Evolutionary conservation across 2,888 invertebrate genomes (phyloP).

Genomic region (Disparrhopalites patrizii): DNA sequence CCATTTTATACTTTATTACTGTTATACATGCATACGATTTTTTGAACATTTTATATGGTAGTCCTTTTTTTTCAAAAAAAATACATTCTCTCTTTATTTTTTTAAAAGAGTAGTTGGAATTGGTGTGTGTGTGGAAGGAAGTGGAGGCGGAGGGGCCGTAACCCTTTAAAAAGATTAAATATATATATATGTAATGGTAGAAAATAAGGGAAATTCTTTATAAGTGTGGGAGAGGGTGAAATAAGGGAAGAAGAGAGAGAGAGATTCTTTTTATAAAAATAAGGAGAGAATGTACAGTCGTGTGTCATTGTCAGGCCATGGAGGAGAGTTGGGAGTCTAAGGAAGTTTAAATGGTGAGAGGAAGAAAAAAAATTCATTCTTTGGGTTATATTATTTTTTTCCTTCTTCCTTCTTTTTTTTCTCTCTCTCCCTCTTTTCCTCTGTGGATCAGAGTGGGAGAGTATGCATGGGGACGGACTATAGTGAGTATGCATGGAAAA

Average conservation of each 20-base stretch:
- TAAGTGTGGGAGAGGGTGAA: not conserved
- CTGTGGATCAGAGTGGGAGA: too few relatives aligned
- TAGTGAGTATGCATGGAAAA: too few relatives aligned
- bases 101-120: not conserved
- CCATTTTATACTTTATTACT: too few relatives aligned
- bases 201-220: not conserved
- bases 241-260: not conserved
- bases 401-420: constrained; percentile 11
- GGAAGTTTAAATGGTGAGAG: constrained; percentile 22
- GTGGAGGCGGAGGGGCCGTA: not conserved
- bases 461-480: too few relatives aligned
- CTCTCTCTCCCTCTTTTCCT: too few relatives aligned
- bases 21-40: too few relatives aligned
- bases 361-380: constrained; percentile 2
- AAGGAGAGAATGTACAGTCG: constrained; percentile 2
- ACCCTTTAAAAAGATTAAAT: constrained; percentile 27
- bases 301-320: constrained; percentile 28
- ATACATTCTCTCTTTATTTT: too few relatives aligned
- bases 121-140: not conserved
- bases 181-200: constrained; percentile 12
- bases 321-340: not conserved
- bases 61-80: too few relatives aligned
- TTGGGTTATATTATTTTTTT: not conserved
- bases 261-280: not conserved
- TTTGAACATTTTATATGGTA: too few relatives aligned